Percentiles rank a stretch among this genome's conserved stretches.
phyloP scores from a whole-genome alignment of 1,140 invertebrate species.

The Musca vetustissima region DNA sequence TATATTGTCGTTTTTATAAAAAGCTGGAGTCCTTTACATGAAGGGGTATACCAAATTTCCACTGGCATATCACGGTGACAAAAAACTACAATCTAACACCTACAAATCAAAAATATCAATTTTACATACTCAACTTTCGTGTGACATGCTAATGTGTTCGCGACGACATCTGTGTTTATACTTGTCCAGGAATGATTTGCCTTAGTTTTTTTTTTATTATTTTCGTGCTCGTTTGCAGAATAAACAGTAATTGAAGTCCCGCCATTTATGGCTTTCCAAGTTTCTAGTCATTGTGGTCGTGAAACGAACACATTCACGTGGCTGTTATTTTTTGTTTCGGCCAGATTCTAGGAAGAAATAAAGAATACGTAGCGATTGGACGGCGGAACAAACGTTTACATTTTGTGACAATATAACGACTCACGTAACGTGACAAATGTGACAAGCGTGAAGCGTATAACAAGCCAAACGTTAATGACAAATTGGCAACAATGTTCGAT shows the following conservation, averaged over 20 bases:
- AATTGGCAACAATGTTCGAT: constrained; percentile 17
- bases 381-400: not conserved
- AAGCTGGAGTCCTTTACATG: too few species aligned
- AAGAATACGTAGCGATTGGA: too few species aligned
- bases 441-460: constrained; percentile 15
- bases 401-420: constrained; percentile 16
- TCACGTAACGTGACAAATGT: constrained; percentile 23
- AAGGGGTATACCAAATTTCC: too few species aligned
- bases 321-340: not conserved
- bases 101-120: too few species aligned
- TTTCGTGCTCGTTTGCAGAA: not conserved
- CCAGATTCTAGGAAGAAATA: not conserved
- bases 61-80: too few species aligned
- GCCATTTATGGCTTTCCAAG: not conserved
- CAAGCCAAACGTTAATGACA: constrained; percentile 18
- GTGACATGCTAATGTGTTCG: not conserved
- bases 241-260: constrained; percentile 8
- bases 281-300: too few species aligned
- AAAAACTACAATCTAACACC: too few species aligned
- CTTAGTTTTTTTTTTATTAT: not conserved
- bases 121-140: not conserved
- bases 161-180: not conserved
- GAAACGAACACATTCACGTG: too few species aligned
- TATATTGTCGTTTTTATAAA: too few species aligned
- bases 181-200: not conserved